Conservation (phyloP, 2,888 invertebrate species). For the Polydrusus pterygomalis region DNA sequence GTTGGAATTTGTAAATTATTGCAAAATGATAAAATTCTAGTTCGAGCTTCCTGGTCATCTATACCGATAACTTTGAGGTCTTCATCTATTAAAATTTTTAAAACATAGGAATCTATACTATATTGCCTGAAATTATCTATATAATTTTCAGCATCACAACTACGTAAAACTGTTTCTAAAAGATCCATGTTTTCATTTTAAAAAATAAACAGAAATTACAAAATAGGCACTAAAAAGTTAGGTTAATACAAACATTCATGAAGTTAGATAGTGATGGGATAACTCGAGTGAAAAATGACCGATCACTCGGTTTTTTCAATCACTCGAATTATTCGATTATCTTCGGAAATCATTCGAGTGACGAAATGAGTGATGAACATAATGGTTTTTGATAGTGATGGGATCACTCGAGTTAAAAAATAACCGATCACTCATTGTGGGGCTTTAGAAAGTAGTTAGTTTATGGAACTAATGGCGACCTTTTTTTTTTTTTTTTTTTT, state of each 20-base stretch:
- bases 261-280: not conserved
- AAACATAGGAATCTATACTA: constrained; percentile 59
- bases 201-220: not conserved
- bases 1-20: constrained; percentile 62
- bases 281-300: too few relatives aligned
- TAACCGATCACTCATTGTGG: too few relatives aligned
- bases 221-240: not conserved
- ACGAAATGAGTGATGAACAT: too few relatives aligned
- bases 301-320: too few relatives aligned
- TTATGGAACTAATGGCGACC: too few relatives aligned
- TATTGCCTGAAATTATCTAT: constrained; percentile 61
- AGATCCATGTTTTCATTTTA: constrained; percentile 57
- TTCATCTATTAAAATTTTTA: constrained; percentile 62
- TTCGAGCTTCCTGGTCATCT: constrained; percentile 58
- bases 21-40: constrained; percentile 53
- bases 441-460: too few relatives aligned
- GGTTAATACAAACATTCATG: not conserved
- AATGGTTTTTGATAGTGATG: too few relatives aligned
- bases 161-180: constrained; percentile 63
- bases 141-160: constrained; percentile 63
- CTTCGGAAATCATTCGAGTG: too few relatives aligned
- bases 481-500: too few relatives aligned
- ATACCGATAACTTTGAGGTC: constrained; percentile 62
- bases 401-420: too few relatives aligned
- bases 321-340: too few relatives aligned